A percentile compares a stretch with the other conserved stretches of the same genome.
These are phyloP conservation scores for Danio tinwini DNA, from an alignment of 2,797 vertebrate genomes.

Conservation along the genomic window DNA sequence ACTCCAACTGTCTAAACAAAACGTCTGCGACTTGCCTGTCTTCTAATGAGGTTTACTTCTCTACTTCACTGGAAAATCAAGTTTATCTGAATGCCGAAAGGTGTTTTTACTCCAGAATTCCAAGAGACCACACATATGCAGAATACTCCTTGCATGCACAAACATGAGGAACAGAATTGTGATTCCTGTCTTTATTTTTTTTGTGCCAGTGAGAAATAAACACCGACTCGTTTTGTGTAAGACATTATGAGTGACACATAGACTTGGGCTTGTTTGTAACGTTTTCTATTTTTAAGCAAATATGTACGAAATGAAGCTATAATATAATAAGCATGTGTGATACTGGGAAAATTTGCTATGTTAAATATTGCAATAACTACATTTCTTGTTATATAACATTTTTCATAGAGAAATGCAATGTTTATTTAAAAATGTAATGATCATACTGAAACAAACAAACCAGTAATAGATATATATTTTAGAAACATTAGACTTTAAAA, in stretches of 20 bases:
- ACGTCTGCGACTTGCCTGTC: neutral
- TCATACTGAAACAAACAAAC: too few species aligned
- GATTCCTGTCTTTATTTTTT: neutral
- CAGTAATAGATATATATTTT: too few species aligned
- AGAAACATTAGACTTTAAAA: too few species aligned
- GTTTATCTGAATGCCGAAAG: neutral
- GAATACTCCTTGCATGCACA: neutral
- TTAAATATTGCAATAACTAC: too few species aligned
- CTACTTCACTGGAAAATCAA: constrained; percentile 17
- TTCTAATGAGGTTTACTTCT: neutral
- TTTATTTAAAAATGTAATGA: too few species aligned
- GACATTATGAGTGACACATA: neutral
- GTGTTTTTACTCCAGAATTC: neutral
- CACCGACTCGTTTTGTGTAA: neutral
- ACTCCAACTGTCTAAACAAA: neutral
- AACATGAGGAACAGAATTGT: constrained; percentile 1
- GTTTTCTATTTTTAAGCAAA: too few species aligned
- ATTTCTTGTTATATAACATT: too few species aligned
- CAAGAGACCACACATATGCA: neutral
- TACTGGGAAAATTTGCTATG: too few species aligned
- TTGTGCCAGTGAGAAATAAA: neutral
- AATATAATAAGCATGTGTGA: too few species aligned
- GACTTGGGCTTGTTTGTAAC: too few species aligned
- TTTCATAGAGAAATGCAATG: too few species aligned
- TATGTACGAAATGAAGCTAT: too few species aligned